Evolutionary conservation across 2,888 invertebrate genomes (phyloP), one percentile per base, ranked within the genome.

Genomic region (Lutraria lutraria): DNA sequence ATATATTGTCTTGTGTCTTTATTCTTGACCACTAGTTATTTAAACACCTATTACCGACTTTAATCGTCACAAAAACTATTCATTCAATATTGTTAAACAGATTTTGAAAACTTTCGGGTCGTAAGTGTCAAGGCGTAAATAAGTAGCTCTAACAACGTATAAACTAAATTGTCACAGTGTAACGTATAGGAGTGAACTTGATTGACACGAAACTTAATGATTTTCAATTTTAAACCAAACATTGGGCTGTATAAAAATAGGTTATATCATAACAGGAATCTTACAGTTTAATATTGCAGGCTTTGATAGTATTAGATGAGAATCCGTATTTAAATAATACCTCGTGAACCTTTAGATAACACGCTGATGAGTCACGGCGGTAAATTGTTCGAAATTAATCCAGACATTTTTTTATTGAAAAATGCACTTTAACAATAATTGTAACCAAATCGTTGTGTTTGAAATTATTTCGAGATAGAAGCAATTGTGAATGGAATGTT

Each of bases 361-460:
- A 54, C 53, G 34, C 52, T 72, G 72, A 83, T 72, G 83, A 43
- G 52, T 72, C 60, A 83, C 29, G 29, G 56, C 16, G 13, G 43
- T 54, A 81, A 29, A 81, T 83, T 83, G 21, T 31, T 72, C 72
- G 21, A 83, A 72, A 29, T n/a, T 72, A 83, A 72, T 83, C 83
- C 72, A 29, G 63, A 43, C 25, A 68, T 25, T 68, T 68, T n/a
- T 68, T 68, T 68, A n/a, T 68, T 25, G 13, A 68, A 25, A 68
- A 25, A 68, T 25, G 63, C 25, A 68, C 3, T 68, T 13, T 12
- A 25, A 25, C 25, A 12, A 12, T 8, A n/a, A 68, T 25, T 68
- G 63, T 68, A 25, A 12, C 63, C 12, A 68, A 13, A 25, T 43
- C 43, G 8, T n/a, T 68, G n/a, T 8, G 21, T 68, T 25, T 68